These are phyloP conservation scores for Panthera tigris DNA, from an alignment of 2,113 vertebrate genomes.

Conservation along the genomic window DNA sequence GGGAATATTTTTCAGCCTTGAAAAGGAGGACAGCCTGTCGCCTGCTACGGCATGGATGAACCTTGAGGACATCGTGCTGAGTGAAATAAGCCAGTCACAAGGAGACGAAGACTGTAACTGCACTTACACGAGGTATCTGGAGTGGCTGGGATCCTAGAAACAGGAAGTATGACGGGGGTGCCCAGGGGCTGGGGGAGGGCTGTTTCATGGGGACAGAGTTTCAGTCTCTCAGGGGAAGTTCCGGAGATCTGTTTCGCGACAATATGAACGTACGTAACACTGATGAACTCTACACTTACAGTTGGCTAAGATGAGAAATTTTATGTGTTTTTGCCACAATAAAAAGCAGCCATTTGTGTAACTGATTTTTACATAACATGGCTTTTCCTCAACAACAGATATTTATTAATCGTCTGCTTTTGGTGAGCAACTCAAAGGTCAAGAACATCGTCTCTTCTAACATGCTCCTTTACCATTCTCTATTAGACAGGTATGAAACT, in stretches of 20 bases:
- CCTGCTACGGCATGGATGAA: not conserved
- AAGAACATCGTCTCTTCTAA: not conserved
- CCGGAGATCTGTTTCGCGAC: not conserved
- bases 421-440: not conserved
- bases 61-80: not conserved
- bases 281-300: not conserved
- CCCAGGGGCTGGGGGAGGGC: not conserved
- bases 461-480: not conserved
- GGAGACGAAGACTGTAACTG: not conserved
- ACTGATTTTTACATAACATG: not conserved
- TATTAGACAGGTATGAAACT: conserved; percentile 31
- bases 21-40: not conserved
- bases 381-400: not conserved
- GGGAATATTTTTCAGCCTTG: not conserved
- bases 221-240: not conserved
- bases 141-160: not conserved
- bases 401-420: not conserved
- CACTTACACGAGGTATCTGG: not conserved
- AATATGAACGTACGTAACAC: not conserved
- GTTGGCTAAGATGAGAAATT: not conserved
- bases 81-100: not conserved
- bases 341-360: not conserved
- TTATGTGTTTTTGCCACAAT: not conserved
- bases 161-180: not conserved
- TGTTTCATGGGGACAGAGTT: not conserved